Percentiles rank a stretch among this genome's conserved stretches.
phyloP scores from a whole-genome alignment of 2,113 vertebrate genomes.

The Gallinago undulata region DNA sequence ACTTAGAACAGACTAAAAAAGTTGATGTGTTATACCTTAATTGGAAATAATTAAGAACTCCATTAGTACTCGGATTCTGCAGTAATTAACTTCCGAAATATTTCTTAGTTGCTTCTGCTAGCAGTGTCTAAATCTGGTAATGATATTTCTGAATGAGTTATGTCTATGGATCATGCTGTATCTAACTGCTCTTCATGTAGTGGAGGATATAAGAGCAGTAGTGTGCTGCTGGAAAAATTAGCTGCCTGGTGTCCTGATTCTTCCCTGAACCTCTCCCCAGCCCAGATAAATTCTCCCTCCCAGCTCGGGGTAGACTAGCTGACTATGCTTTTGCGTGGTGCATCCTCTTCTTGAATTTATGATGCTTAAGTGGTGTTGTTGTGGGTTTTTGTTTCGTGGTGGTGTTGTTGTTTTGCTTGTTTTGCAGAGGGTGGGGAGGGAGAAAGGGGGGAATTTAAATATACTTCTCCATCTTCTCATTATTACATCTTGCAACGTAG shows the following conservation, averaged over 20 bases:
- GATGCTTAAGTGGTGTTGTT: background rate
- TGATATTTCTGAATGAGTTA: background rate
- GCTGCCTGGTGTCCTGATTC: background rate
- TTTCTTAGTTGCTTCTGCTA: background rate
- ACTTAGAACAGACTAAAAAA: background rate
- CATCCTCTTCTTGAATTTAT: background rate
- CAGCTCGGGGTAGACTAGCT: background rate
- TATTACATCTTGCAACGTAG: background rate
- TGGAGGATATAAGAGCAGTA: background rate
- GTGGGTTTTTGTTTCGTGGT: too few relatives aligned
- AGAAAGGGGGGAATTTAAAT: background rate
- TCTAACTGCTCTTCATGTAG: background rate
- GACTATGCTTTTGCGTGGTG: background rate
- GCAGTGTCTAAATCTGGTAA: background rate
- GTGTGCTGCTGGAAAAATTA: background rate
- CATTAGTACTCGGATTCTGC: background rate
- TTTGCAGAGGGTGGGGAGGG: background rate
- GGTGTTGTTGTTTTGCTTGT: background rate
- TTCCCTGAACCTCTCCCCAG: background rate
- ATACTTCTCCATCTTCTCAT: background rate
- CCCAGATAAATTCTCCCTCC: background rate
- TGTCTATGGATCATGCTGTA: rapidly evolving
- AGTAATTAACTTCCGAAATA: background rate
- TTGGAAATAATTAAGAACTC: background rate
- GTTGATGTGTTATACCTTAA: background rate